Evolutionary conservation across 2,888 invertebrate species (phyloP), one percentile per base, ranked within the genome.

Genomic region (Melinaea marsaeus): DNA sequence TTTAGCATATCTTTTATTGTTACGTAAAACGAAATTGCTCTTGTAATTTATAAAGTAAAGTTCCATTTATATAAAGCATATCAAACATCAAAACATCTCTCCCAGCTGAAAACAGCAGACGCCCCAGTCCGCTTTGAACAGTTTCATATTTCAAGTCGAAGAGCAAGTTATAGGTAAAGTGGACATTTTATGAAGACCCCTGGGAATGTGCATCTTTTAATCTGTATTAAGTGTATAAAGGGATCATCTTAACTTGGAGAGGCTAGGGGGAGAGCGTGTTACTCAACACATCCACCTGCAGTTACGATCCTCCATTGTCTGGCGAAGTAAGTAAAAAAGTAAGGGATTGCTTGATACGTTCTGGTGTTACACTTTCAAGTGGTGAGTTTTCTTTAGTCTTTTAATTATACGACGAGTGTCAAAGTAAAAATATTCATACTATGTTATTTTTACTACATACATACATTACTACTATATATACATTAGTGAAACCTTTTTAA

Each of bases 311-410:
- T 77, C 79, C 80, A 85, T 87, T 86, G 85, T 86, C 75, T 77
- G 74, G 68, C 75, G 75, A 77, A 77, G 79, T 22, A 78, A 77
- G 78, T 76, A 79, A 82, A 42, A 84, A 81, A 81, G 77, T 83
- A 81, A 86, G 81, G 78, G 85, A 86, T 86, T 86, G 82, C 85
- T 82, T 77, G 74, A 70, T 76, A 22, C 22, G 22, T 22, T 22
- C 22, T 22, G 22, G 22, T 22, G 22, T 22, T 22, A 22, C 1
- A 22, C 1, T 22, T 22, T 22, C 1, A 22, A 22, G 22, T 22
- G 22, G 22, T 22, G 22, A 22, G 22, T 22, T 22, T 22, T 22
- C 22, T 22, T 22, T 22, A 22, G 22, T 22, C 0, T 22, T 22
- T 22, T 22, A 22, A 22, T 22, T 22, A 1, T 22, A 22, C 22